Base-by-base conservation (phyloP, 2,797 vertebrate species). In the Eleutherodactylus coqui region DNA sequence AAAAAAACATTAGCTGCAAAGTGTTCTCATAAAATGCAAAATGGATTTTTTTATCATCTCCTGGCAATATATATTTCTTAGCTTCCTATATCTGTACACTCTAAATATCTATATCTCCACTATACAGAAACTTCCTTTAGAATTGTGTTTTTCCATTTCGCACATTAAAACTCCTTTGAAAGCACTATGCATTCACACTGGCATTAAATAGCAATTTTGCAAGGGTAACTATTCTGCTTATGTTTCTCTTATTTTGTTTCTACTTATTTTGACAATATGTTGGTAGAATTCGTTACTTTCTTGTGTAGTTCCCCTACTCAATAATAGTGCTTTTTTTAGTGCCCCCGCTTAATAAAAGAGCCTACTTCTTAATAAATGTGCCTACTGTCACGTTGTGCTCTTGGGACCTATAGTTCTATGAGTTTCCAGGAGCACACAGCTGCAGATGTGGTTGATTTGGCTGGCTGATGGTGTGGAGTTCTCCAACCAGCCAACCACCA, bases 21-120 rank as follows among this genome's bases (percentile, higher is more conserved):
- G 85, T 62, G 34, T 77, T 60, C 73, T 77, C 85, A 78, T 82
- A 82, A 86, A 86, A 86, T 82, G 73, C 73, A 78, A 70, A 86
- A 86, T 75, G 45, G 58, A 55, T 67, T 86, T 75, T 73, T 82
- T 86, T 81, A 75, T 86, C 79, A 64, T 67, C 55, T 69, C 14
- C 36, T 29, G 19, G 62, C 85, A 86, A 78, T 83, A 86, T 78
- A 83, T 86, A 70, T 72, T 86, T 27, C 73, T 17, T 29, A 69
- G 73, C 70, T 69, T 77, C 47, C 62, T 43, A 19, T 76, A 64
- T 49, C 38, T 47, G 80, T 45, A 67, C 79, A 67, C 19, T 60
- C 27, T 72, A 49, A 86, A 53, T 86, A 78, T 78, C 53, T 83
- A 67, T 72, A 43, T 64, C 72, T 62, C 43, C 47, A 49, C 29